Evolutionary conservation across 2,888 invertebrate genomes (phyloP), one percentile per base, ranked within the genome.

Genomic region (Hypercompe scribonia): DNA sequence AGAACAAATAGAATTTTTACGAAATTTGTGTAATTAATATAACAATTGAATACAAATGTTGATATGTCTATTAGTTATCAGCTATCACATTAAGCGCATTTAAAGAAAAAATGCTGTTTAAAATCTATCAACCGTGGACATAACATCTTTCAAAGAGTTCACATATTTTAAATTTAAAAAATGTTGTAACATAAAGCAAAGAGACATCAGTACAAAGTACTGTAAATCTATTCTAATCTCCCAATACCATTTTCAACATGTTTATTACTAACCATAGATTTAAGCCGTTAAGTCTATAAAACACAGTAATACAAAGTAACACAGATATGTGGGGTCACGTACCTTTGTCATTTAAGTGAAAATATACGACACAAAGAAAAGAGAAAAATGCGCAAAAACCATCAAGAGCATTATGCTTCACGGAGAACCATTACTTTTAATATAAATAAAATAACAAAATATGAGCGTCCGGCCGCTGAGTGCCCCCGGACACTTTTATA

Each of bases 361-460:
- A 95, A 95, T 95, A 94, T 95, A 95, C 94, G 94, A 91, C 91
- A 90, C 86, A 85, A 86, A 91, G 91, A 91, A 94, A 92, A 92
- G 93, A 94, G 94, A 94, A 91, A 93, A 94, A 95, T 93, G 94
- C 88, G 92, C 92, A 92, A 93, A 94, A 95, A 94, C 91, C 89
- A 93, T 93, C 93, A 89, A 90, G 92, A 92, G 91, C 92, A 93
- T 94, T 95, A 94, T 94, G 90, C 92, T 89, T 91, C 90, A 92
- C 90, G 91, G 87, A 89, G 83, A 88, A 93, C 95, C 95, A 95
- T 95, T 95, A 95, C 95, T 95, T 95, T 95, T 95, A 95, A 95
- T 95, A 95, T 94, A 95, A 95, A 95, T 95, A 95, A 95, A 95
- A 95, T 95, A 95, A 95, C 95, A 95, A 95, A 95, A 95, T 95